A percentile compares a stretch with the other conserved stretches of the same genome.
Conservation (phyloP, 2,888 invertebrate genomes). For the Oscheius sp. region DNA sequence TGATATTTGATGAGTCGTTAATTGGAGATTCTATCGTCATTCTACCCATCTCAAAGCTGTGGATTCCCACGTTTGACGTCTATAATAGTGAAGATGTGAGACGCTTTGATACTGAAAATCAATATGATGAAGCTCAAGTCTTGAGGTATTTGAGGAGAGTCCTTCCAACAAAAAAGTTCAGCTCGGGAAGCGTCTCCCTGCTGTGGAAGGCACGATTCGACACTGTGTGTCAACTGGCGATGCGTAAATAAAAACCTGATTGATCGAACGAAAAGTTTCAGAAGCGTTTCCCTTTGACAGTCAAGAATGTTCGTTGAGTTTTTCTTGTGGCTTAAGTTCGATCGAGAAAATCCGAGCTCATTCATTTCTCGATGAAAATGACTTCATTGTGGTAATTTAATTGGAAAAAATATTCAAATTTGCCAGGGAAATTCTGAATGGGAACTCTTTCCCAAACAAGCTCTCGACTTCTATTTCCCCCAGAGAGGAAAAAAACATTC, state of each 20-base stretch:
- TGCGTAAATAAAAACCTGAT: background rate
- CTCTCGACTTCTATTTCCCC: background rate
- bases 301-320: background rate
- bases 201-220: background rate
- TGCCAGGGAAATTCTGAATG: background rate
- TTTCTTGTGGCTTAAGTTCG: background rate
- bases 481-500: background rate
- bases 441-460: background rate
- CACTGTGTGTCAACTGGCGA: background rate
- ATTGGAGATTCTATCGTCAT: background rate
- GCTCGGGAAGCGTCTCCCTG: background rate
- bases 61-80: background rate
- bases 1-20: background rate
- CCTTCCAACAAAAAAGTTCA: no score
- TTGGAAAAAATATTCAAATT: background rate
- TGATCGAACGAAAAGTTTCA: background rate
- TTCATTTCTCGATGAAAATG: background rate
- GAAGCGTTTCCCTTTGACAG: background rate
- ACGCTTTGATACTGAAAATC: background rate
- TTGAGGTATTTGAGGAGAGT: no score
- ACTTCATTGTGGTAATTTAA: constrained; percentile 6
- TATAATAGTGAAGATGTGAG: background rate
- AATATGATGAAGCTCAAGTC: no score
- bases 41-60: background rate
- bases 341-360: background rate